Conservation (phyloP, 2,113 vertebrate species). For the Urocitellus parryii region DNA sequence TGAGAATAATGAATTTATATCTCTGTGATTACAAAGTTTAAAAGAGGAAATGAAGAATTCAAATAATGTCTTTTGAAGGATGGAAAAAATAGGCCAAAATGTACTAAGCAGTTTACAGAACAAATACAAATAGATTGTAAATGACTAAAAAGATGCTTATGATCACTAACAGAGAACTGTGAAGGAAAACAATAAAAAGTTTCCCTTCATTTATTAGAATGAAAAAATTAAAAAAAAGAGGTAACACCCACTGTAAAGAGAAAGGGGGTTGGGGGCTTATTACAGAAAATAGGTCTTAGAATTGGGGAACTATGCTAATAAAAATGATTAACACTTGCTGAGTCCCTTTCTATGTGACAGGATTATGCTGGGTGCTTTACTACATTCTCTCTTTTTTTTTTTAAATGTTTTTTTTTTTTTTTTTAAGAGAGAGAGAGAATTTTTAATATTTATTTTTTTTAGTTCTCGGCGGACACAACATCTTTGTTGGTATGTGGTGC, state of each 20-base stretch:
- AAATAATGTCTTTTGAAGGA: not conserved
- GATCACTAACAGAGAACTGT: not conserved
- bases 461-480: no score
- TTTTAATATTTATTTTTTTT: no score
- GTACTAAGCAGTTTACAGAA: not conserved
- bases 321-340: not conserved
- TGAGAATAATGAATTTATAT: not conserved
- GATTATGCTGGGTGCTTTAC: not conserved
- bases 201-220: not conserved
- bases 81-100: slow-evolving; percentile 1
- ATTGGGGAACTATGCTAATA: not conserved
- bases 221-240: not conserved
- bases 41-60: not conserved
- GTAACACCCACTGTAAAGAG: not conserved
- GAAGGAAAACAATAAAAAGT: not conserved
- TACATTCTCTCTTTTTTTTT: not conserved
- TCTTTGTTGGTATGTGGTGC: no score
- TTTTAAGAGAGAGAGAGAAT: no score
- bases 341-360: not conserved
- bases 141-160: not conserved
- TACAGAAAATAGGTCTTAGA: not conserved
- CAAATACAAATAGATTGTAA: not conserved
- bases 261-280: not conserved
- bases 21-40: not conserved
- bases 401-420: no score